Conservation (phyloP, 2,888 invertebrate genomes). For the Mythimna lalbum region DNA sequence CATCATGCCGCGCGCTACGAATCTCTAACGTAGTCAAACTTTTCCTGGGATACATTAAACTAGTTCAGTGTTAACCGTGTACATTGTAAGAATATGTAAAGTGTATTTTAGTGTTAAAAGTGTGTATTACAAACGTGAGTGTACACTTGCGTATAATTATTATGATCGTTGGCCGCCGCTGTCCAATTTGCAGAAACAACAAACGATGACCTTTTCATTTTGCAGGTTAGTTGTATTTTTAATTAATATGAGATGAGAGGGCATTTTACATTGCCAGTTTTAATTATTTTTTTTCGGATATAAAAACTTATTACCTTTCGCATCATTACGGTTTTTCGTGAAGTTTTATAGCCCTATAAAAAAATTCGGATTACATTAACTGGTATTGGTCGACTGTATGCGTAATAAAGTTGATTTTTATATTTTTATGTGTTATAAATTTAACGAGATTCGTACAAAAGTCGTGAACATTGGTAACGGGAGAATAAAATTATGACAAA, state of each 20-base stretch:
- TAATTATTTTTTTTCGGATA: conserved; percentile 41
- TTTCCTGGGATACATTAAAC: conserved; percentile 59
- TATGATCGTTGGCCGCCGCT: conserved; percentile 72
- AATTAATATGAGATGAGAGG: conserved; percentile 76
- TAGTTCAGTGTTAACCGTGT: conserved; percentile 66
- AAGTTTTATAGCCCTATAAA: conserved; percentile 59
- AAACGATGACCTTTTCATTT: conserved; percentile 84
- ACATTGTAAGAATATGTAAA: conserved; percentile 57
- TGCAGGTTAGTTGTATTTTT: conserved; percentile 87
- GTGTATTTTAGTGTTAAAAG: conserved; percentile 71
- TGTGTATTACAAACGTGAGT: conserved; percentile 71
- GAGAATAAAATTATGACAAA: conserved; percentile 16
- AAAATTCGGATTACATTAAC: conserved; percentile 49
- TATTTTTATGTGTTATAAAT: conserved; percentile 58
- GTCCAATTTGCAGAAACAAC: conserved; percentile 80
- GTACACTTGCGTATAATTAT: conserved; percentile 70
- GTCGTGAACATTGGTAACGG: conserved; percentile 2
- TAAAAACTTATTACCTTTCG: conserved; percentile 60
- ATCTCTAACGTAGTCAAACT: conserved; percentile 66
- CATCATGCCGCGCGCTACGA: conserved; percentile 70
- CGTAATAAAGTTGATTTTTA: conserved; percentile 56
- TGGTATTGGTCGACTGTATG: conserved; percentile 45
- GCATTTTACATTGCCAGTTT: conserved; percentile 36
- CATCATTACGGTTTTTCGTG: conserved; percentile 45
- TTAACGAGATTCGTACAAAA: conserved; percentile 13